Evolutionary conservation across 2,888 invertebrate genomes (phyloP).

Genomic region (Lymantria dispar): DNA sequence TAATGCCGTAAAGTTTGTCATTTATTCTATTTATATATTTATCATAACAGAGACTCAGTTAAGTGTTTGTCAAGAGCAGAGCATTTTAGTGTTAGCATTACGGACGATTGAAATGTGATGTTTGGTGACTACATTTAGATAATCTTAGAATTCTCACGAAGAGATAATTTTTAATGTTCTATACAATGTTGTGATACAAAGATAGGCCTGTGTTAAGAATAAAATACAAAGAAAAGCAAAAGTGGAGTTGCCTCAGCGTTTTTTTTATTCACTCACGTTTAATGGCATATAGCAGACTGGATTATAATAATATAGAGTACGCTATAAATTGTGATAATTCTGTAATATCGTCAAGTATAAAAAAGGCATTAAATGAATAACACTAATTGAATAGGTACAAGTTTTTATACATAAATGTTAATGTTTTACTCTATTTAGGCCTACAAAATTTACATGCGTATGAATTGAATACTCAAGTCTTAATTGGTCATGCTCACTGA

Average conservation of each 20-base stretch:
- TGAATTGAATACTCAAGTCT: slow-evolving; percentile 6
- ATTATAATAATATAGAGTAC: not conserved
- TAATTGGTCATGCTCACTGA: too few relatives aligned
- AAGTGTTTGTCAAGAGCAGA: slow-evolving; percentile 40
- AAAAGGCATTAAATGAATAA: too few relatives aligned
- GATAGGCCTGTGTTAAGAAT: slow-evolving; percentile 9
- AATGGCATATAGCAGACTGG: not conserved
- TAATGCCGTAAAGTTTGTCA: slow-evolving; percentile 50
- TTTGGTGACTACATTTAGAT: slow-evolving; percentile 32
- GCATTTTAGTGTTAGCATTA: slow-evolving; percentile 48
- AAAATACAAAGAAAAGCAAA: slow-evolving; percentile 4
- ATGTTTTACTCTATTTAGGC: too few relatives aligned
- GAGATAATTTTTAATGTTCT: slow-evolving; percentile 21
- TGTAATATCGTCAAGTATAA: too few relatives aligned
- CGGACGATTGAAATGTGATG: slow-evolving; percentile 48
- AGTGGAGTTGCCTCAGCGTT: not conserved
- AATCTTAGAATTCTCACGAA: slow-evolving; percentile 37
- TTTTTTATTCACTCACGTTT: not conserved
- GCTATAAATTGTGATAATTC: too few relatives aligned
- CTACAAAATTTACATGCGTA: too few relatives aligned
- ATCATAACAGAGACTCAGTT: slow-evolving; percentile 41
- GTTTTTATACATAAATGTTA: too few relatives aligned
- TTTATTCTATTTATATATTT: slow-evolving; percentile 51
- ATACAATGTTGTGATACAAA: slow-evolving; percentile 24
- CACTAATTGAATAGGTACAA: too few relatives aligned